Conservation (phyloP, 2,888 invertebrate species). For the Heliconius erato region DNA sequence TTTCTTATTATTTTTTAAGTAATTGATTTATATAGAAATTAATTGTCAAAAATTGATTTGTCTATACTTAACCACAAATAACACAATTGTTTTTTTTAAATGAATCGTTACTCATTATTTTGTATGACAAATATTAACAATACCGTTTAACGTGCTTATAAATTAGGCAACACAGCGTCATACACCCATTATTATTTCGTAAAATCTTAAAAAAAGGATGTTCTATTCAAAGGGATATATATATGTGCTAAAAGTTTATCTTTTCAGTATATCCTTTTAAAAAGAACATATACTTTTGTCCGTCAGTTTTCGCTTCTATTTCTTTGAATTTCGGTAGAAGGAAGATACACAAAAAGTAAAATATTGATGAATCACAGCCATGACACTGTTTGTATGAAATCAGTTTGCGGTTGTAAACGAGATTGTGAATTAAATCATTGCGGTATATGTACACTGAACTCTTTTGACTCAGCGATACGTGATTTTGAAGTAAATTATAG, state of each 20-base stretch:
- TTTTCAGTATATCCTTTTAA: too few species aligned
- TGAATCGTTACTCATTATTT: neutral
- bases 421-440: neutral
- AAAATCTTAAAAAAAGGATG: too few species aligned
- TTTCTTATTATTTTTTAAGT: too few species aligned
- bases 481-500: neutral
- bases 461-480: constrained; percentile 6
- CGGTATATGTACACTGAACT: constrained; percentile 4
- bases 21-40: too few species aligned
- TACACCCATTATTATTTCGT: too few species aligned
- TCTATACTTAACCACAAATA: neutral
- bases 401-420: constrained; percentile 11
- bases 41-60: neutral
- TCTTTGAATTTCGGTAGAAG: neutral
- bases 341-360: neutral
- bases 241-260: too few species aligned
- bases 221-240: neutral
- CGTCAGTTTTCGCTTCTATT: neutral
- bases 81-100: neutral
- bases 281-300: neutral
- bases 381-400: constrained; percentile 16
- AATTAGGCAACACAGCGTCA: neutral
- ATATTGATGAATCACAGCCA: neutral
- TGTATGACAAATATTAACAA: neutral
- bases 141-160: neutral